A percentile compares a stretch with the other conserved stretches of the same genome.
These are phyloP conservation scores for Formicarius rufipectus DNA, from an alignment of 2,113 vertebrate genomes.

Conservation along the genomic window DNA sequence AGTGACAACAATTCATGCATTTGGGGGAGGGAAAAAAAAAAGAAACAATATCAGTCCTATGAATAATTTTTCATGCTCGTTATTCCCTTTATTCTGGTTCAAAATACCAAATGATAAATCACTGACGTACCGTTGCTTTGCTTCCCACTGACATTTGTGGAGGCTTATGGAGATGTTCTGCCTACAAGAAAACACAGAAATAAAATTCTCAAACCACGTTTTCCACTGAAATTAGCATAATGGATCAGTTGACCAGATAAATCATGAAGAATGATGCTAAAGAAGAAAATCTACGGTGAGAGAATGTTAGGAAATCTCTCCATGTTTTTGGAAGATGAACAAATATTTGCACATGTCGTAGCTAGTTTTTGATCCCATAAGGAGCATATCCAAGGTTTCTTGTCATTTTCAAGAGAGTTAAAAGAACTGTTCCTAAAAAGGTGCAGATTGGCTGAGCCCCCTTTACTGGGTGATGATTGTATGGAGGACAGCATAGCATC, in stretches of 20 bases:
- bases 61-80: background rate
- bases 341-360: background rate
- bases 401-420: background rate
- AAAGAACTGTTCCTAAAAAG: background rate
- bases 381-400: background rate
- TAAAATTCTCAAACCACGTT: background rate
- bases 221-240: constrained; percentile 33
- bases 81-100: constrained; percentile 16
- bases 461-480: background rate
- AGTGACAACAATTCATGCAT: constrained; percentile 63
- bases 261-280: background rate
- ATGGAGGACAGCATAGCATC: background rate
- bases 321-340: background rate
- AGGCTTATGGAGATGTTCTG: constrained; percentile 32
- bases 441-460: background rate
- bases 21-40: background rate
- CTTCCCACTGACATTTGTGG: constrained; percentile 44
- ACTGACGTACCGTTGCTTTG: background rate
- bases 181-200: constrained; percentile 38
- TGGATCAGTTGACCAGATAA: constrained; percentile 1
- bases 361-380: background rate
- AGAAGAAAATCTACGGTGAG: background rate
- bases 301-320: background rate
- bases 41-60: constrained; percentile 19
- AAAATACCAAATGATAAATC: constrained; percentile 26